phyloP scores from a whole-genome alignment of 2,797 vertebrate genomes.

The Luscinia megarhynchos region DNA sequence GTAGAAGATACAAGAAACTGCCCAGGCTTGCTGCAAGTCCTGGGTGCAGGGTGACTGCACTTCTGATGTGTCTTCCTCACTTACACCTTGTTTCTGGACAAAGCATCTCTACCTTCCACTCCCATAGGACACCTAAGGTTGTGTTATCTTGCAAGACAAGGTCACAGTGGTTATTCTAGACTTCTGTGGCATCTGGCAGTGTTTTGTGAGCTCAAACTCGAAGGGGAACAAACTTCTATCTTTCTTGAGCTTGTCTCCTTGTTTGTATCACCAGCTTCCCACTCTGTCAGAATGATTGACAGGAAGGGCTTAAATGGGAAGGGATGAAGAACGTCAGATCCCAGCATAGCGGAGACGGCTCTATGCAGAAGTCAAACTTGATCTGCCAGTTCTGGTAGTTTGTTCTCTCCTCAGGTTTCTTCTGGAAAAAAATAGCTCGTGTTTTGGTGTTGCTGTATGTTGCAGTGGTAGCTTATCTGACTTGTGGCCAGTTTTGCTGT shows the following conservation, averaged over 20 bases:
- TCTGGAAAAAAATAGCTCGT: not conserved
- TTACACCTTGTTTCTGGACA: not conserved
- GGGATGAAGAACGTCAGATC: not conserved
- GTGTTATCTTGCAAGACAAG: not conserved
- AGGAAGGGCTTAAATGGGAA: not conserved
- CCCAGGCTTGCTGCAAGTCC: not conserved
- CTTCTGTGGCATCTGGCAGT: not conserved
- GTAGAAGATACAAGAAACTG: not conserved
- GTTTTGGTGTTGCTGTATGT: not conserved
- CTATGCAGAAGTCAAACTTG: not conserved
- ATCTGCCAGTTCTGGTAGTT: not conserved
- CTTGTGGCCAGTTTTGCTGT: not conserved
- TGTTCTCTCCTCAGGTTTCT: not conserved
- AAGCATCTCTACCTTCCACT: not conserved
- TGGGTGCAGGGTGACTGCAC: fast-evolving
- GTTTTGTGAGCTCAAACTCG: not conserved
- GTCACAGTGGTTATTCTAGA: not conserved
- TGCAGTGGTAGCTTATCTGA: not conserved
- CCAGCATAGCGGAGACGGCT: not conserved
- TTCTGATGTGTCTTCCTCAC: not conserved
- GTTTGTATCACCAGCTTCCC: constrained; percentile 27
- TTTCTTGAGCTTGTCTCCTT: constrained; percentile 15
- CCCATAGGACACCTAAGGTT: fast-evolving
- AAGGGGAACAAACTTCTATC: not conserved
- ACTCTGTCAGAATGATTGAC: constrained; percentile 48